Conservation (phyloP, 1,140 invertebrate genomes). For the Xylocopa sonorina region DNA sequence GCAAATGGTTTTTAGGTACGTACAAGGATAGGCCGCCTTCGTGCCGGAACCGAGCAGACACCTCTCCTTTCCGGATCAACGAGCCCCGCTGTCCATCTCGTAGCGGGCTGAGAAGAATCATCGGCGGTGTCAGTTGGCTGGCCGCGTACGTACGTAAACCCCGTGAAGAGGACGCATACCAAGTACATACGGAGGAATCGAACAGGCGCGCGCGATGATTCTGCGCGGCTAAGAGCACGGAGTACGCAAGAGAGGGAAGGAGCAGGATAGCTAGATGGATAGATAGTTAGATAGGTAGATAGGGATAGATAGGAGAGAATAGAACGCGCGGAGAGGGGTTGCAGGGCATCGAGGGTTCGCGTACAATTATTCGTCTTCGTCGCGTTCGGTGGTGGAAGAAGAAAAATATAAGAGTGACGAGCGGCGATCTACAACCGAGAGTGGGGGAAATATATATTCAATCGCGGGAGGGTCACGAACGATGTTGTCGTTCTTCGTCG, state of each 20-base stretch:
- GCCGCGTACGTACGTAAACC: conserved; percentile 32
- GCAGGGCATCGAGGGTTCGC: not conserved
- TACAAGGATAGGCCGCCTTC: conserved; percentile 26
- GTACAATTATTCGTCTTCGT: not conserved
- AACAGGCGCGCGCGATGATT: conserved; percentile 65
- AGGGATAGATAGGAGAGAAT: conserved; percentile 13
- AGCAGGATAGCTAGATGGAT: conserved; percentile 28
- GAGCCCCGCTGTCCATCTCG: conserved; percentile 27
- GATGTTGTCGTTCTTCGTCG: conserved; percentile 39
- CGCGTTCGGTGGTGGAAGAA: conserved; percentile 9
- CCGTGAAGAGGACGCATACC: conserved; percentile 34
- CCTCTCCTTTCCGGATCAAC: conserved; percentile 12
- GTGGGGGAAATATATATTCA: not conserved
- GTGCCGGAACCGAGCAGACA: conserved; percentile 25
- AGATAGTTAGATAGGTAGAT: conserved; percentile 14
- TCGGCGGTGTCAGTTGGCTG: not conserved
- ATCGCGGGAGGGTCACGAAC: conserved; percentile 19
- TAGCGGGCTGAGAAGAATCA: conserved; percentile 23
- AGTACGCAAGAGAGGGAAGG: conserved; percentile 24
- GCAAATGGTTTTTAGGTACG: conserved; percentile 52
- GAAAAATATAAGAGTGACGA: conserved; percentile 10
- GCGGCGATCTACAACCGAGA: not conserved
- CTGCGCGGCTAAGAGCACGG: conserved; percentile 58
- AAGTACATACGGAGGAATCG: conserved; percentile 54
- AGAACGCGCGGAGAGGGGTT: not conserved